These are phyloP conservation scores for Sarotherodon lohbergeri DNA, from an alignment of 2,113 vertebrate genomes.

Conservation along the genomic window DNA sequence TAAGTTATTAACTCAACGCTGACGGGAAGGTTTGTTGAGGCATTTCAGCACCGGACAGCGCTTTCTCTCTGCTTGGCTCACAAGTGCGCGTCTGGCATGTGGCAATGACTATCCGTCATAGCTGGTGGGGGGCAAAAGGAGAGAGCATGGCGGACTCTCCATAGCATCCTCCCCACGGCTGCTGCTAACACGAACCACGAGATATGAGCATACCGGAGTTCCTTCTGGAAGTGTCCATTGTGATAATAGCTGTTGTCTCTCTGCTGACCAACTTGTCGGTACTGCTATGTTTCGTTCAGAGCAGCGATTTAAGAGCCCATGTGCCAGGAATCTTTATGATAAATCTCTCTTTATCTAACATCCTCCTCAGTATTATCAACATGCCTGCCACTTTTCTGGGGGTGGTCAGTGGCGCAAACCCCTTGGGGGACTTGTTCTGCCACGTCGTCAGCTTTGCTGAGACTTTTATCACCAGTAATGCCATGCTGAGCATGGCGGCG, in stretches of 20 bases:
- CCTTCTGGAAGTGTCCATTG: conserved; percentile 70
- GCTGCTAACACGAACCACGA: conserved; percentile 35
- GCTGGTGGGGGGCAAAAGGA: background rate
- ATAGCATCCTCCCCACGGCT: background rate
- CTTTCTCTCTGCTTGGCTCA: background rate
- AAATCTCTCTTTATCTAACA: conserved; percentile 78
- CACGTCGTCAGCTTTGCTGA: conserved; percentile 70
- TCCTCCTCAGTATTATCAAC: conserved; percentile 73
- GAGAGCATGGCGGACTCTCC: conserved; percentile 18
- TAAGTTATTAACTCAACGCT: background rate
- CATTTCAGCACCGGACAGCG: conserved; percentile 82
- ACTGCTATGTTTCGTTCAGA: conserved; percentile 76
- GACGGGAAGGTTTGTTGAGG: background rate
- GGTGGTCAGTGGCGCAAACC: conserved; percentile 56
- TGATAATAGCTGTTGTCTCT: conserved; percentile 70
- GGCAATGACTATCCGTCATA: background rate
- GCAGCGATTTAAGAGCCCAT: conserved; percentile 74
- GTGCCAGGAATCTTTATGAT: conserved; percentile 75
- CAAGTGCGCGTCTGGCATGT: background rate
- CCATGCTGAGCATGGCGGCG: conserved; percentile 78
- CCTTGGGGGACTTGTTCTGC: conserved; percentile 66
- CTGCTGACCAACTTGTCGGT: conserved; percentile 75
- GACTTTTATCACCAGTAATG: conserved; percentile 76
- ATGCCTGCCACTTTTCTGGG: conserved; percentile 76
- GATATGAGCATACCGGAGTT: conserved; percentile 77